Evolutionary conservation across 2,113 vertebrate genomes (phyloP).

Genomic region (Eretmochelys imbricata): DNA sequence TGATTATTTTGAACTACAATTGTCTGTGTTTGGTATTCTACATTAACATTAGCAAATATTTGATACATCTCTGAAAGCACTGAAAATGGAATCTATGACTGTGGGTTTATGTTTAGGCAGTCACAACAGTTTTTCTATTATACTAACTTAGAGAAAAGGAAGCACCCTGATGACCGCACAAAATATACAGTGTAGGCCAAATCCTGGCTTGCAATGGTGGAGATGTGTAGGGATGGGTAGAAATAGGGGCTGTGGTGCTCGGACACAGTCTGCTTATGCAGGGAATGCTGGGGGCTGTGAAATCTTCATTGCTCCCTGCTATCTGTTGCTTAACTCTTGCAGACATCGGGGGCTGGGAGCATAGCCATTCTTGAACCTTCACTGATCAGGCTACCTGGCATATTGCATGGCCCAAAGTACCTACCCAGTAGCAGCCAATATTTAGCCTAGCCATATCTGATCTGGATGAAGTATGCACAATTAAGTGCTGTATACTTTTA

Average conservation of each 20-base stretch:
- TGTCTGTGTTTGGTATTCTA: not conserved
- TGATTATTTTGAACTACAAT: not conserved
- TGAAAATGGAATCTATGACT: rapidly evolving
- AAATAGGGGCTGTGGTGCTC: not conserved
- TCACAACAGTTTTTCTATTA: rapidly evolving
- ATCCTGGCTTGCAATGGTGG: not conserved
- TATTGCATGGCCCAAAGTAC: not conserved
- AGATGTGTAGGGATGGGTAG: not conserved
- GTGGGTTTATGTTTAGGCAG: not conserved
- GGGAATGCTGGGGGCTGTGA: rapidly evolving
- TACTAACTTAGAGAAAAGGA: not conserved
- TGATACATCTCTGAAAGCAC: not conserved
- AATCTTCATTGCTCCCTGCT: not conserved
- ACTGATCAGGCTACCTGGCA: rapidly evolving
- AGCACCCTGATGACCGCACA: not conserved
- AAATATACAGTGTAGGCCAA: not conserved
- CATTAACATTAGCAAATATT: not conserved
- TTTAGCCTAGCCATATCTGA: rapidly evolving
- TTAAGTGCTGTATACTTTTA: too few species aligned
- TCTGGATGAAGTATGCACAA: not conserved
- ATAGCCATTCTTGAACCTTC: not conserved
- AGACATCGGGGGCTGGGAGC: not conserved
- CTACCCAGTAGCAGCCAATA: rapidly evolving
- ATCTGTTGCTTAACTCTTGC: not conserved
- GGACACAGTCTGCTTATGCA: not conserved